Conservation (phyloP, 2,888 invertebrate species). For the Phyto melanocephala region DNA sequence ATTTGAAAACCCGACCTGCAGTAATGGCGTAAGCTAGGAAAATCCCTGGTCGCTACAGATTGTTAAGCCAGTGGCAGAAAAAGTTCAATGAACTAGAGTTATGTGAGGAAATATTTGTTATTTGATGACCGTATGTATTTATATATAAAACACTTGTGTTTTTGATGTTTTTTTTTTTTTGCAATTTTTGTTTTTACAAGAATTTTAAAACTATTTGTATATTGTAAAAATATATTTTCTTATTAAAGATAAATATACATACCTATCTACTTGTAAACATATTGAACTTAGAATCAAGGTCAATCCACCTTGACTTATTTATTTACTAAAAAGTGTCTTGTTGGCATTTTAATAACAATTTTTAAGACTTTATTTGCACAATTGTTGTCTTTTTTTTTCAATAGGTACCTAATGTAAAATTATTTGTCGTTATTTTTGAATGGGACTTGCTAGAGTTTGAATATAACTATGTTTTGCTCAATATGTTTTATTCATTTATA, state of each 20-base stretch:
- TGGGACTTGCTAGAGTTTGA: too few relatives aligned
- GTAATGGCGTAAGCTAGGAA: slow-evolving; percentile 65
- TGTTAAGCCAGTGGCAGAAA: not conserved
- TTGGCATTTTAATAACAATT: not conserved
- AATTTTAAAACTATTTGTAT: not conserved
- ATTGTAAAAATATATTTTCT: not conserved
- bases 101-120: not conserved
- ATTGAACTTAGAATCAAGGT: not conserved
- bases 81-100: not conserved
- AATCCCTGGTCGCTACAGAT: not conserved
- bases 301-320: too few relatives aligned
- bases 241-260: not conserved
- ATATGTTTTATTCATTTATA: too few relatives aligned
- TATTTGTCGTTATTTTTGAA: too few relatives aligned
- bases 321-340: too few relatives aligned
- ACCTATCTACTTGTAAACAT: not conserved
- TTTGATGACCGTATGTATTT: not conserved
- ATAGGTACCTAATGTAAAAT: too few relatives aligned
- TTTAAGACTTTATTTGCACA: not conserved
- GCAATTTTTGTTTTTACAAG: not conserved
- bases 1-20: slow-evolving; percentile 87
- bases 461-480: too few relatives aligned
- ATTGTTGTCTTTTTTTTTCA: not conserved
- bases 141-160: too few relatives aligned
- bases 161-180: too few relatives aligned